Evolutionary conservation across 2,113 vertebrate genomes (phyloP).

Genomic region (Myiagra hebetior): DNA sequence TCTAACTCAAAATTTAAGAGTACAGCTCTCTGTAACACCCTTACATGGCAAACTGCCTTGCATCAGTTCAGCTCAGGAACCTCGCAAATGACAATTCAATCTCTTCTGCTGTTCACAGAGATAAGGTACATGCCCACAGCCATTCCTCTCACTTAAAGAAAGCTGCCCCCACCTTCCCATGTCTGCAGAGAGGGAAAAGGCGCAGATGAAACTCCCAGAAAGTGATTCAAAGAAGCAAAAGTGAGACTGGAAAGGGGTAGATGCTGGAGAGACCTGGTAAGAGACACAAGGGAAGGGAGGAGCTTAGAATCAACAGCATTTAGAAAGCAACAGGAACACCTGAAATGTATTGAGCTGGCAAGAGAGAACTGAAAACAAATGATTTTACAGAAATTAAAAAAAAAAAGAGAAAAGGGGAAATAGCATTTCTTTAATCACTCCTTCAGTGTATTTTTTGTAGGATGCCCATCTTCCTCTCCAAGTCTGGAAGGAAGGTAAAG

Average conservation of each 20-base stretch:
- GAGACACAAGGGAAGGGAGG: background rate
- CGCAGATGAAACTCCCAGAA: background rate
- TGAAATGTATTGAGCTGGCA: background rate
- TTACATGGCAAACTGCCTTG: background rate
- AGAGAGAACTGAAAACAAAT: background rate
- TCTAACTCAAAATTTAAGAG: constrained; percentile 45
- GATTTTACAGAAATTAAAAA: background rate
- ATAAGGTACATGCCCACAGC: background rate
- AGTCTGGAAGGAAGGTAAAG: background rate
- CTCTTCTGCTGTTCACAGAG: background rate
- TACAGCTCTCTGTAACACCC: constrained; percentile 11
- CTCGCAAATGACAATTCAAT: background rate
- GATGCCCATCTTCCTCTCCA: background rate
- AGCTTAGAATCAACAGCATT: background rate
- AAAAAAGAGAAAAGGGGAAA: background rate
- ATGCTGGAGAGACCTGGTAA: background rate
- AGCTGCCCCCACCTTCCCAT: background rate
- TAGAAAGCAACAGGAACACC: background rate
- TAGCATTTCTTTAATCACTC: background rate
- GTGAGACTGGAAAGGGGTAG: background rate
- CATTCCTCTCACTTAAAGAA: background rate
- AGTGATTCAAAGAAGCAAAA: background rate
- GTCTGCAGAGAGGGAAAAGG: background rate
- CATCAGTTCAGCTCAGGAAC: background rate
- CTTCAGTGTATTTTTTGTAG: background rate